phyloP scores from a whole-genome alignment of 2,888 invertebrate species.

The Kuschelorhynchus macadamiae region DNA sequence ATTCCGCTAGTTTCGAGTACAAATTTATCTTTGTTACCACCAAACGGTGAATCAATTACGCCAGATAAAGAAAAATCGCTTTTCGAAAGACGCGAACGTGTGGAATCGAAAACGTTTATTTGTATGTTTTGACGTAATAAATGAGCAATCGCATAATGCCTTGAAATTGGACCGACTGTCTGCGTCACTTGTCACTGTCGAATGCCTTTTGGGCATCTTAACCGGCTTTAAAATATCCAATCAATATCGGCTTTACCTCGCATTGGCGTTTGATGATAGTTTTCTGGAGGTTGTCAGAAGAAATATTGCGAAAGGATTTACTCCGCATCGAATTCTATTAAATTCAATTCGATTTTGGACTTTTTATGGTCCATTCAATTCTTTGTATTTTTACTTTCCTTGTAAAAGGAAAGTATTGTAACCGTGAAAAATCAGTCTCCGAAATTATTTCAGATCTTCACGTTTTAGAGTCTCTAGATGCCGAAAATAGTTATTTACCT shows the following conservation, averaged over 20 bases:
- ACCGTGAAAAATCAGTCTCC: too few species aligned
- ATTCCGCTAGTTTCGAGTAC: slow-evolving; percentile 40
- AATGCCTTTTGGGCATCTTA: background rate
- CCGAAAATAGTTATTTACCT: too few species aligned
- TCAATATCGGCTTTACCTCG: background rate
- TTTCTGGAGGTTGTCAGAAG: background rate
- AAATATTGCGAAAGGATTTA: too few species aligned
- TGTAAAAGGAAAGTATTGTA: too few species aligned
- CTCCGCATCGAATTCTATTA: too few species aligned
- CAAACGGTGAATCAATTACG: slow-evolving; percentile 43
- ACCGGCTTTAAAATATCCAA: background rate
- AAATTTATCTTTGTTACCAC: slow-evolving; percentile 45
- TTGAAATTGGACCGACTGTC: background rate
- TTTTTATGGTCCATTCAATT: too few species aligned
- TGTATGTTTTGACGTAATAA: slow-evolving; percentile 20
- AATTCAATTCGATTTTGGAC: too few species aligned
- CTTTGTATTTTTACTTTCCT: too few species aligned
- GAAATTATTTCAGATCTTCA: too few species aligned
- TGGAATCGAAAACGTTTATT: slow-evolving; percentile 23
- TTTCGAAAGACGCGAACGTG: too few species aligned
- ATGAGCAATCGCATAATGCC: slow-evolving; percentile 5
- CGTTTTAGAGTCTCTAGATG: too few species aligned
- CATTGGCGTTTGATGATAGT: background rate
- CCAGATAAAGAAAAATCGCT: too few species aligned
- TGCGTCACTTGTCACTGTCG: background rate